A percentile compares a stretch with the other conserved stretches of the same genome.
Conservation (phyloP, 2,113 vertebrate species). For the Catharus bicknelli region DNA sequence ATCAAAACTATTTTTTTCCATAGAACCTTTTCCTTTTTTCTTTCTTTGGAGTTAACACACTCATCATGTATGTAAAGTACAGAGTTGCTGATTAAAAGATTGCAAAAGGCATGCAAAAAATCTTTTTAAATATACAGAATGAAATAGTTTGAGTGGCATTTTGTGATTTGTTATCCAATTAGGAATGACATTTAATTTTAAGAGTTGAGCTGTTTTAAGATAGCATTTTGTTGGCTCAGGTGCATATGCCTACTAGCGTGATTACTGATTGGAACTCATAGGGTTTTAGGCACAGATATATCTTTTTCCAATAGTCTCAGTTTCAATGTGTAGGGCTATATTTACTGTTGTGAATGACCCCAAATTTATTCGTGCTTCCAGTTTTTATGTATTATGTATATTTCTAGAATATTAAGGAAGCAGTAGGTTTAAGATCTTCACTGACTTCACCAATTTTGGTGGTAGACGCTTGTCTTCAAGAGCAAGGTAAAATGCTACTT, state of each 20-base stretch:
- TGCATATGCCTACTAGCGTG: background rate
- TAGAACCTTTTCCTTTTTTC: background rate
- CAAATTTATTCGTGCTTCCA: background rate
- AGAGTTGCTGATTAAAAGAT: constrained; percentile 53
- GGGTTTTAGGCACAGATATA: background rate
- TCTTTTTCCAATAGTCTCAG: background rate
- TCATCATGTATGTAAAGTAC: constrained; percentile 24
- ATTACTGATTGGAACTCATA: background rate
- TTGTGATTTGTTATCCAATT: constrained; percentile 52
- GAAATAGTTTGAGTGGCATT: constrained; percentile 29
- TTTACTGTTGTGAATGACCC: background rate
- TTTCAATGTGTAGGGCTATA: background rate
- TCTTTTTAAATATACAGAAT: background rate
- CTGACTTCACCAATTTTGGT: background rate
- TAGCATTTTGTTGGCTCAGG: background rate
- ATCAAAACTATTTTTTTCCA: background rate
- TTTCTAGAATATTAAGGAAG: background rate
- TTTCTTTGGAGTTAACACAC: background rate
- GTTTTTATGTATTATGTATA: background rate
- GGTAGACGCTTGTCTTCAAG: background rate
- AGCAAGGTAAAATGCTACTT: background rate
- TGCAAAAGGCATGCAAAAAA: background rate
- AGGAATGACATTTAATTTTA: constrained; percentile 42
- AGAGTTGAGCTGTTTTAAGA: constrained; percentile 2
- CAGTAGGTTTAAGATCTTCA: background rate